Evolutionary conservation across 53 echinoderm and acorn worm genomes (phyloP).

Genomic region (Luidia sarsii): DNA sequence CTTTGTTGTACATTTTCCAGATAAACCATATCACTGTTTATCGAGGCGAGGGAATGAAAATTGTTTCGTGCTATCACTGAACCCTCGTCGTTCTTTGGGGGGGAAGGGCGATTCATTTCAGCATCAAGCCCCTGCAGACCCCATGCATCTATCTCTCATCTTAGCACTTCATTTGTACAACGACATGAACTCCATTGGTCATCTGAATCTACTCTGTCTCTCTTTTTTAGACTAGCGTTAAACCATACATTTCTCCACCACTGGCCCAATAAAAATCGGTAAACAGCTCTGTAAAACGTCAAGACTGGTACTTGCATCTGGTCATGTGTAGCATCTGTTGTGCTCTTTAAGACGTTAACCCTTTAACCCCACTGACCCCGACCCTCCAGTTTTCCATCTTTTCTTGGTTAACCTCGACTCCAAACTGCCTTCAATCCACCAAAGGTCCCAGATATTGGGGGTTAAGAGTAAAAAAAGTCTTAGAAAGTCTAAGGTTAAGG

Average conservation of each 20-base stretch:
- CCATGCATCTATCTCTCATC: too few species aligned
- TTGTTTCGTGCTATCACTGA: background rate
- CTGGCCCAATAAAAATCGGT: slow-evolving; percentile 4
- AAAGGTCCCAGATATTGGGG: too few species aligned
- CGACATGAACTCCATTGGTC: too few species aligned
- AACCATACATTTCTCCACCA: background rate
- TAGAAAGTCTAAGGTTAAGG: too few species aligned
- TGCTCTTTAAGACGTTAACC: background rate
- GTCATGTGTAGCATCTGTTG: background rate
- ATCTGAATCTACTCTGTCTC: slow-evolving; percentile 9
- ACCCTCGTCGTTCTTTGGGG: background rate
- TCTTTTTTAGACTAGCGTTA: slow-evolving; percentile 44
- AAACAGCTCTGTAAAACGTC: background rate
- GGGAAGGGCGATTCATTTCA: too few species aligned
- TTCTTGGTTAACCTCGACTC: too few species aligned
- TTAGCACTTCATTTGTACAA: slow-evolving; percentile 15
- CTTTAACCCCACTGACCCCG: background rate
- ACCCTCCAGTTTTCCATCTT: too few species aligned
- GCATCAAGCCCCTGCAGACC: too few species aligned
- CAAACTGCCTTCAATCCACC: too few species aligned
- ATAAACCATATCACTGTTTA: slow-evolving; percentile 19
- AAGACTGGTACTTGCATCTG: too few species aligned
- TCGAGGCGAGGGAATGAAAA: background rate
- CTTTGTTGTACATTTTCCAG: slow-evolving; percentile 54
- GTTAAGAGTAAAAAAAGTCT: too few species aligned